These are phyloP conservation scores for Iphiclides podalirius DNA, from an alignment of 2,888 invertebrate genomes.

Conservation along the genomic window DNA sequence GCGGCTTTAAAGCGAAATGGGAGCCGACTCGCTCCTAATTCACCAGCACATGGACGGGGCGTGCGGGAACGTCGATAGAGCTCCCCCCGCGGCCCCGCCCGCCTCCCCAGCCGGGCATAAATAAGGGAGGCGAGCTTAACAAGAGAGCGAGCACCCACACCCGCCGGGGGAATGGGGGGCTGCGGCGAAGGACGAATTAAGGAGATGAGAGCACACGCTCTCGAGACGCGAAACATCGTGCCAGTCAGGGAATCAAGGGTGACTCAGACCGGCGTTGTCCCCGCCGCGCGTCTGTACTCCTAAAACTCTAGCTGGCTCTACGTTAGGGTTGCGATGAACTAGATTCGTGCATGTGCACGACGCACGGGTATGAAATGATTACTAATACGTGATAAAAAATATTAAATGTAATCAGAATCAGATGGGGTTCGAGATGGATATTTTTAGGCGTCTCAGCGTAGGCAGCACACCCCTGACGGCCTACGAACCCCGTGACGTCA, in stretches of 20 bases:
- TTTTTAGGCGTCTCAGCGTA: conserved; percentile 2
- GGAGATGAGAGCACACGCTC: conserved; percentile 79
- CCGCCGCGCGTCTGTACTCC: too few relatives aligned
- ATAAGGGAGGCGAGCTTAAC: conserved; percentile 77
- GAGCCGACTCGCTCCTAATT: conserved; percentile 80
- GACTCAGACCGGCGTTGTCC: conserved; percentile 7
- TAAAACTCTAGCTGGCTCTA: too few relatives aligned
- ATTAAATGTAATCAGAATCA: too few relatives aligned
- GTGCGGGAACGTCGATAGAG: conserved; percentile 62
- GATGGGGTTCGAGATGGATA: too few relatives aligned
- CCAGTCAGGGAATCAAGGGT: conserved; percentile 68
- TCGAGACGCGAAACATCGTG: conserved; percentile 72
- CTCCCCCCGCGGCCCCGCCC: too few relatives aligned
- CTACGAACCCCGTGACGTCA: conserved; percentile 62
- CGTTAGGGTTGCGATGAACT: too few relatives aligned
- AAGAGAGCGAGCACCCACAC: conserved; percentile 69
- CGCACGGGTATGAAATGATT: too few relatives aligned
- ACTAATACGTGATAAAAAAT: too few relatives aligned
- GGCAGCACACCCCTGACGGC: conserved; percentile 26
- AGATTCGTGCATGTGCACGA: too few relatives aligned
- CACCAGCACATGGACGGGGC: conserved; percentile 68
- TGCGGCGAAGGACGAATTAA: conserved; percentile 80
- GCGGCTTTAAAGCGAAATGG: conserved; percentile 78
- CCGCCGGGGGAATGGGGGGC: conserved; percentile 71
- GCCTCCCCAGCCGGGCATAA: conserved; percentile 65